Conservation (phyloP, 2,797 vertebrate genomes). For the Nasua narica region DNA sequence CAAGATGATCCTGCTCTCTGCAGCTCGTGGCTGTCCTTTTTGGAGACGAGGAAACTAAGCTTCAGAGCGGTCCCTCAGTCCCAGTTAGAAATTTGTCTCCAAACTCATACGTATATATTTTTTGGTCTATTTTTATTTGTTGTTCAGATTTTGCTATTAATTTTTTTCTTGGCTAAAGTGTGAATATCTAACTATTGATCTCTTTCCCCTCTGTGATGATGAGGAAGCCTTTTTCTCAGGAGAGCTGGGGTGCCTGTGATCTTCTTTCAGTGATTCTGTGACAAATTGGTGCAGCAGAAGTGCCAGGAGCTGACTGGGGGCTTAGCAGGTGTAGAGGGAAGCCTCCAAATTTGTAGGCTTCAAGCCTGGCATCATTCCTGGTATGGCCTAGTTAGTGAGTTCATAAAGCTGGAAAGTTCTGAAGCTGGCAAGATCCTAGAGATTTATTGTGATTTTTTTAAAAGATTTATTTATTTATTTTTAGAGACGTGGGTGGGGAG, state of each 20-base stretch:
- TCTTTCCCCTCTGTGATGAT: neutral
- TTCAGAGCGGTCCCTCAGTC: neutral
- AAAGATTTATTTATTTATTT: neutral
- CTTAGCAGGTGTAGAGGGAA: neutral
- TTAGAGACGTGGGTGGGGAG: neutral
- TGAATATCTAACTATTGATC: neutral
- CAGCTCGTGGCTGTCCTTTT: neutral
- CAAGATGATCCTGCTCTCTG: neutral
- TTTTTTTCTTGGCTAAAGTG: neutral
- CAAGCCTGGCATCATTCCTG: neutral
- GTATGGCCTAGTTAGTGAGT: neutral
- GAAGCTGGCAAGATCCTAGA: neutral
- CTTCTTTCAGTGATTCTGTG: neutral
- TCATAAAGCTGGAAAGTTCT: neutral
- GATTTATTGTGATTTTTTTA: neutral
- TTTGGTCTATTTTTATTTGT: neutral
- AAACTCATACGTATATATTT: neutral
- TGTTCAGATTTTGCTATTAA: constrained; percentile 22
- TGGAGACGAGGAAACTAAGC: neutral
- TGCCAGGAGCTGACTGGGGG: neutral
- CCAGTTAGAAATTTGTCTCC: neutral
- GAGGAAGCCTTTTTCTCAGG: neutral
- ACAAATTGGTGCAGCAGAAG: neutral
- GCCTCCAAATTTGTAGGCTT: neutral
- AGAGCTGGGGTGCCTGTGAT: neutral